Evolutionary conservation across 2,888 invertebrate species (phyloP), one percentile per base, ranked within the genome.

Genomic region (Pandemis cinnamomeana): DNA sequence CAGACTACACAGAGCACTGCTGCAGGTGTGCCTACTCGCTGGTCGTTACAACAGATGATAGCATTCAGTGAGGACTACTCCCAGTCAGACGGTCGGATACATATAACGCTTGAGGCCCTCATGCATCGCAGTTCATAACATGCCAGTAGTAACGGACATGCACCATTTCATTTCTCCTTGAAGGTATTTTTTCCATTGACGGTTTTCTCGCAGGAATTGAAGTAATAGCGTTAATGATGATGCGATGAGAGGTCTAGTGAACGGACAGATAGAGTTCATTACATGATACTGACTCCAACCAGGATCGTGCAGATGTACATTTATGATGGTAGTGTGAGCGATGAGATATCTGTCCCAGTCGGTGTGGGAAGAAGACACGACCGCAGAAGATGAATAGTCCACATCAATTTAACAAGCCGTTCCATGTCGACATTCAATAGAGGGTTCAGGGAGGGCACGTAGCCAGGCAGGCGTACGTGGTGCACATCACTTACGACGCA

Each of bases 401-500:
- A 92, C 91, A 91, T 85, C 82, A 83, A 91, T 84, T 80, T 84
- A 82, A 68, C 78, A 92, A 92, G 91, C 91, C 86, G 87, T 87
- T 89, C 84, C 84, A 85, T 84, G 79, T 88, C 83, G 86, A 91
- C 89, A 91, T 89, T 86, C 83, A 89, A 88, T 79, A 88, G 83
- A 85, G 86, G 87, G 85, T 83, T 86, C 79, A 80, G 88, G 87
- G 84, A 83, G 79, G 73, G 78, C 81, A 86, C 87, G 88, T 86
- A 85, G 88, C 86, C 86, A 87, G 84, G 85, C 84, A 84, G 86
- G 84, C 85, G 82, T 82, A 84, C 88, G 83, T 82, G 84, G 79
- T 84, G 83, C 81, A 86, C 86, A 87, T 93, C 91, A 96, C 96
- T 96, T 96, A 96, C 95, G 91, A 95, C 95, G 95, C 95, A 94